Evolutionary conservation across 2,888 invertebrate species (phyloP), one percentile per base, ranked within the genome.

Genomic region (Chironomus riparius): DNA sequence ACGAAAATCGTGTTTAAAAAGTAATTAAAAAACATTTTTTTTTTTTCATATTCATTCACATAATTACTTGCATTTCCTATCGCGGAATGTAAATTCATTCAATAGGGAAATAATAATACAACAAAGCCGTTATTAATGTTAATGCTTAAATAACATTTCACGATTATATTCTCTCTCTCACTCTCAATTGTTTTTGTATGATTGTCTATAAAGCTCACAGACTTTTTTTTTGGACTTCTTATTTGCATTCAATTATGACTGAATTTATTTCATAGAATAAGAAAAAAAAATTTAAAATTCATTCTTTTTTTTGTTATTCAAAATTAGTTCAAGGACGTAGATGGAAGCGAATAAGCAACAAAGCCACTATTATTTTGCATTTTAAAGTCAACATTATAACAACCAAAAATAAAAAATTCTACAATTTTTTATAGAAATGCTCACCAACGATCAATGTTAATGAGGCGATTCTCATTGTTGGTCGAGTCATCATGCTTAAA

Each of bases 281-380:
- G n/a, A 56, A 56, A 50, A 50, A 15, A 15, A 56, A n/a, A n/a
- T 50, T 50, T n/a, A 50, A 50, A 50, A 50, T 50, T 50, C 50
- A n/a, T n/a, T n/a, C n/a, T n/a, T n/a, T n/a, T n/a, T n/a, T n/a
- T n/a, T n/a, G n/a, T n/a, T n/a, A 21, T 38, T 28, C 18, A 68
- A 47, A 70, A 70, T 47, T 70, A 70, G 70, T 70, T 70, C 70
- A 70, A 70, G 70, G 70, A 70, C 70, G 70, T 47, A 22, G 24
- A 28, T 68, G 68, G 38, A 38, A 38, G 18, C 18, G 18, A 56
- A 56, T 21, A 65, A 65, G 65, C 65, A 65, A 24, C 65, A 65
- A 21, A 21, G 65, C 18, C 22, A 6, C 21, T 18, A 56, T n/a
- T 56, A 56, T 56, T 56, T 15, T 56, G 56, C 56, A 38, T 38